Conservation (phyloP, 2,113 vertebrate genomes). For the Clarias magur region DNA sequence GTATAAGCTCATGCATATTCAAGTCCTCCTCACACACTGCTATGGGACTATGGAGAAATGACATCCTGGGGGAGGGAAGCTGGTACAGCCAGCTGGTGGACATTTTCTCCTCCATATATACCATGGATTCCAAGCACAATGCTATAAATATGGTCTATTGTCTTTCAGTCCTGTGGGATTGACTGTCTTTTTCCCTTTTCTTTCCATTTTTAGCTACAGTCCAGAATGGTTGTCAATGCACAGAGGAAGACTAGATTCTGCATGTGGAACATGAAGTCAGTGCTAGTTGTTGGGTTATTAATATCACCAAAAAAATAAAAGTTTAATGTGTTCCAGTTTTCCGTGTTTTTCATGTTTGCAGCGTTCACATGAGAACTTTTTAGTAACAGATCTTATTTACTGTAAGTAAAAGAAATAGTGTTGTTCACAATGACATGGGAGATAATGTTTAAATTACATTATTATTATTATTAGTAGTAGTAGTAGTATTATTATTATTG, state of each 20-base stretch:
- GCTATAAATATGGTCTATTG: conserved; percentile 1
- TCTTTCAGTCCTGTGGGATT: conserved; percentile 10
- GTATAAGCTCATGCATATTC: conserved; percentile 33
- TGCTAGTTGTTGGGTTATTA: conserved; percentile 1
- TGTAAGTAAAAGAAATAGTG: not conserved
- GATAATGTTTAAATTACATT: not conserved
- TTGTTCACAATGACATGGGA: not conserved
- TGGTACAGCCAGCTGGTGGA: not conserved
- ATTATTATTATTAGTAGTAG: not conserved
- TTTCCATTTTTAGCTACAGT: not conserved
- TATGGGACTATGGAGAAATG: not conserved
- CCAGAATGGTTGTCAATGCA: not conserved
- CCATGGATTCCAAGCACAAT: not conserved
- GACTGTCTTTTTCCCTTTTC: not conserved
- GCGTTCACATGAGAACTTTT: not conserved
- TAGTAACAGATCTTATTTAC: conserved; percentile 15
- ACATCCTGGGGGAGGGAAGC: not conserved
- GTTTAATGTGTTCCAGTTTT: conserved; percentile 3
- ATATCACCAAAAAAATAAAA: not conserved
- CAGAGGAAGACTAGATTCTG: not conserved
- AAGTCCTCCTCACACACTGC: conserved; percentile 1
- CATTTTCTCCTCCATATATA: not conserved
- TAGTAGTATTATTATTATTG: not conserved
- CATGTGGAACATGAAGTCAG: not conserved
- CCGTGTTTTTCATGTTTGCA: not conserved